These are phyloP conservation scores for Crotalus tigris DNA, from an alignment of 2,113 vertebrate genomes.

Conservation along the genomic window DNA sequence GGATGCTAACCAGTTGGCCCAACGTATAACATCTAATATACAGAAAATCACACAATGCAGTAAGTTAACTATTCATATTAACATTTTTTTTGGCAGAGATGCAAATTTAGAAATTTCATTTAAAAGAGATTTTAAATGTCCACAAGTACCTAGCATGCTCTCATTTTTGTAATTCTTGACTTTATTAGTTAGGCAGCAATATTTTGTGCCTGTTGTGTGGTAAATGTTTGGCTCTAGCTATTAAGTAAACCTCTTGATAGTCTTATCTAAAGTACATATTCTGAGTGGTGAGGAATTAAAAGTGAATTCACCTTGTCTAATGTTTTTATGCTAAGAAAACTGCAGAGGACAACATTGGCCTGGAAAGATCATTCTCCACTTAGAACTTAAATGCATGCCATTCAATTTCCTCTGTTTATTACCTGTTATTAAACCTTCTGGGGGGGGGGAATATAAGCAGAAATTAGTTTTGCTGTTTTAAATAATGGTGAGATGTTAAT, in stretches of 20 bases:
- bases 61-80: slow-evolving; percentile 58
- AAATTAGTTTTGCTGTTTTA: not conserved
- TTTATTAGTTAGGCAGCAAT: not conserved
- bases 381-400: not conserved
- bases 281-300: not conserved
- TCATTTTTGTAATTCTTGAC: not conserved
- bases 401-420: not conserved
- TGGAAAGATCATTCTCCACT: not conserved
- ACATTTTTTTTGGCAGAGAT: not conserved
- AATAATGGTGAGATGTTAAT: not conserved
- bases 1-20: slow-evolving; percentile 71
- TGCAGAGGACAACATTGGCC: not conserved
- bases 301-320: not conserved
- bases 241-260: not conserved
- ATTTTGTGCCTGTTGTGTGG: not conserved
- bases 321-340: not conserved
- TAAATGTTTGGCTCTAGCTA: not conserved
- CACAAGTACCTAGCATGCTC: not conserved
- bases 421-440: not conserved
- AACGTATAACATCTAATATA: slow-evolving; percentile 77
- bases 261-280: slow-evolving; percentile 2
- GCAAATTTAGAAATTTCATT: not conserved
- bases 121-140: not conserved
- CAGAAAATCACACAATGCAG: slow-evolving; percentile 81
- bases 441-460: not conserved